Conservation (phyloP, 2,113 vertebrate species). For the Amphilophus citrinellus region DNA sequence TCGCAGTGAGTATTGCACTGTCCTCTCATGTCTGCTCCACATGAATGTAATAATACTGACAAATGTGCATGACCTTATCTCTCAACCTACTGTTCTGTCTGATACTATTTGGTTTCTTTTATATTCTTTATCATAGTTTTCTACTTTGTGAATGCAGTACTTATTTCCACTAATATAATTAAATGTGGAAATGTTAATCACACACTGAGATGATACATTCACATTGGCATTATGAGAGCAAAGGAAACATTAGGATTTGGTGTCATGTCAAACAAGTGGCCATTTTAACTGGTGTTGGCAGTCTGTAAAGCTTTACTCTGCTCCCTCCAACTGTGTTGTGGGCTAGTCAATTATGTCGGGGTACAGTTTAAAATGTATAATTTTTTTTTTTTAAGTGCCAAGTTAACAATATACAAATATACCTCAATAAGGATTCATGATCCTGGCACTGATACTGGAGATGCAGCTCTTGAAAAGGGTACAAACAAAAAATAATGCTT, state of each 20-base stretch:
- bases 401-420: neutral
- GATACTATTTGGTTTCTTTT: neutral
- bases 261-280: no score
- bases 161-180: neutral
- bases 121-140: neutral
- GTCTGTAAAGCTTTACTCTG: no score
- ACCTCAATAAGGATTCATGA: no score
- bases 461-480: neutral
- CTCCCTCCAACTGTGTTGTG: no score
- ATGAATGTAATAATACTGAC: constrained; percentile 3
- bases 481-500: no score
- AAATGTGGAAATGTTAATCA: neutral
- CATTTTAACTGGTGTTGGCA: no score
- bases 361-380: no score
- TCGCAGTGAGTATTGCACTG: neutral
- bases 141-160: neutral
- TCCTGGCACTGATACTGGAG: neutral
- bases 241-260: no score
- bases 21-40: constrained; percentile 11
- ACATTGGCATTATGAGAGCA: no score
- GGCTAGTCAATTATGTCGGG: no score
- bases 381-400: no score
- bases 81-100: constrained; percentile 1
- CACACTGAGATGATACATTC: neutral
- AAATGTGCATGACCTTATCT: constrained; percentile 24